These are phyloP conservation scores for Zoanthus sociatus DNA, from an alignment of 92 coral and sea anemone species.

Conservation along the genomic window DNA sequence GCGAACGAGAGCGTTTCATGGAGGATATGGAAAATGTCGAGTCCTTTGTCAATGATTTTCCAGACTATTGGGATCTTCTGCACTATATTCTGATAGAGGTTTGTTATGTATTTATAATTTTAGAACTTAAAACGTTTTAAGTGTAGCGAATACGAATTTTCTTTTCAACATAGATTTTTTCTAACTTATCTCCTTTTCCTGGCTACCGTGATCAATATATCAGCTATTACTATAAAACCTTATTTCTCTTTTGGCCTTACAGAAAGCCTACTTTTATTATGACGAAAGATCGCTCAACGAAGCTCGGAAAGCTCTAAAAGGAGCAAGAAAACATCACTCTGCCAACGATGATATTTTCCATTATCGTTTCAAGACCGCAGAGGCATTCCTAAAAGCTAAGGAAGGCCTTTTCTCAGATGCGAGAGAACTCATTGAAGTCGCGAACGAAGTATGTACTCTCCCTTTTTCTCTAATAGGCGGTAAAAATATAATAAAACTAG, in stretches of 20 bases:
- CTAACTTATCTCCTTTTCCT: no score
- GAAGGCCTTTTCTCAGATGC: neutral
- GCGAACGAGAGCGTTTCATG: conserved; percentile 11
- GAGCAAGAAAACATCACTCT: conserved; percentile 18
- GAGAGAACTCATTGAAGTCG: neutral
- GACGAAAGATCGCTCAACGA: conserved; percentile 4
- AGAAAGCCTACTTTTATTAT: conserved; percentile 4
- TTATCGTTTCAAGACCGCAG: neutral
- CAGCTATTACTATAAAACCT: neutral
- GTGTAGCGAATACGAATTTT: no score
- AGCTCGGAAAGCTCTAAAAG: neutral
- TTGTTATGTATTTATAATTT: neutral
- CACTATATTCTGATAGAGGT: conserved; percentile 14
- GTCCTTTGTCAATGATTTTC: neutral
- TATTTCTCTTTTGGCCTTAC: neutral
- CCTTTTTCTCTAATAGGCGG: neutral
- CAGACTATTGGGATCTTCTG: neutral
- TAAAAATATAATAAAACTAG: no score
- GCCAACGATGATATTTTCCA: neutral
- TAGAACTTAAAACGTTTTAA: no score
- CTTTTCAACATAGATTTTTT: no score
- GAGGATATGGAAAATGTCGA: neutral
- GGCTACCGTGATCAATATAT: neutral
- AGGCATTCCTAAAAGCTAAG: conserved; percentile 15
- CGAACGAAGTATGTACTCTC: conserved; percentile 12